Conservation (phyloP, 2,888 invertebrate species). For the Orchesellides sinensis region DNA sequence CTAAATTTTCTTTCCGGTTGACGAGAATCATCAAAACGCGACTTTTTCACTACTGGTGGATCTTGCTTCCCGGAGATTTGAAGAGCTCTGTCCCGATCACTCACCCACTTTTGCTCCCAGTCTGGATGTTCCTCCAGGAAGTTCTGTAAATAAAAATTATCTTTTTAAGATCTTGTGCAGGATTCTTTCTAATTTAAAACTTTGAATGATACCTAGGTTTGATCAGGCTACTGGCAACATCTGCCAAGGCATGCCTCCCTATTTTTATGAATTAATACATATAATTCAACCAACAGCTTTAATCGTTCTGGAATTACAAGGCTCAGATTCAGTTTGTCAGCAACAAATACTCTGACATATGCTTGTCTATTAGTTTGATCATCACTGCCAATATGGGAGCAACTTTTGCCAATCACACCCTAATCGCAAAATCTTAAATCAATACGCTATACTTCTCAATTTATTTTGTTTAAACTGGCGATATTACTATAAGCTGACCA, state of each 20-base stretch:
- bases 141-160: slow-evolving; percentile 79
- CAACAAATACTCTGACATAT: slow-evolving; percentile 61
- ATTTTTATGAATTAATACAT: slow-evolving; percentile 41
- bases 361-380: slow-evolving; percentile 61
- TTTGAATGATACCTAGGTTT: slow-evolving; percentile 47
- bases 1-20: slow-evolving; percentile 9
- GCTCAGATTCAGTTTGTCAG: slow-evolving; percentile 46
- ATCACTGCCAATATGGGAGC: slow-evolving; percentile 57
- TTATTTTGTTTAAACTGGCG: slow-evolving; percentile 25
- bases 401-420: slow-evolving; percentile 46
- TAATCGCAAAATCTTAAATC: slow-evolving; percentile 60
- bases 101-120: slow-evolving; percentile 92
- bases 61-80: slow-evolving; percentile 78
- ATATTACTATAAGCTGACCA: slow-evolving; percentile 80
- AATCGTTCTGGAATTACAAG: slow-evolving; percentile 36
- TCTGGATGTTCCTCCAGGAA: slow-evolving; percentile 90
- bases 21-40: slow-evolving; percentile 53
- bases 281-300: slow-evolving; percentile 46
- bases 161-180: neutral
- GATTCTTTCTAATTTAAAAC: slow-evolving; percentile 18
- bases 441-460: slow-evolving; percentile 38
- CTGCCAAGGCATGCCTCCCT: slow-evolving; percentile 44
- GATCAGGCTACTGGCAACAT: slow-evolving; percentile 41
- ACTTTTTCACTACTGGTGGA: slow-evolving; percentile 1
- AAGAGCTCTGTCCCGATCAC: slow-evolving; percentile 86